Conservation (phyloP, 1,140 invertebrate species). For the Micrasema longulum region DNA sequence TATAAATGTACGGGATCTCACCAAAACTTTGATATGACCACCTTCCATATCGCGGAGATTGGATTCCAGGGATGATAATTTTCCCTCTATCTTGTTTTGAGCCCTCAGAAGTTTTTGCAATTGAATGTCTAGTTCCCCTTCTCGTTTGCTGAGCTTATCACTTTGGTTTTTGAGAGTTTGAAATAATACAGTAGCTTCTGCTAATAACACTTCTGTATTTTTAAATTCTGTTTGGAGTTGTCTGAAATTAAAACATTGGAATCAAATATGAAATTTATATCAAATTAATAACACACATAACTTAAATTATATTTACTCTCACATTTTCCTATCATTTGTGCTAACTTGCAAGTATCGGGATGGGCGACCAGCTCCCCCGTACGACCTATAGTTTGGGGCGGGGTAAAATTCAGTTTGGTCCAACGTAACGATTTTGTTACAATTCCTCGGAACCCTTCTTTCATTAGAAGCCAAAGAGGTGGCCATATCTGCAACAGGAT, state of each 20-base stretch:
- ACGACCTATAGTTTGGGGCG: constrained; percentile 76
- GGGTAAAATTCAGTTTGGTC: constrained; percentile 70
- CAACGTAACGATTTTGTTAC: constrained; percentile 73
- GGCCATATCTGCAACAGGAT: constrained; percentile 67
- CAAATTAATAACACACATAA: too few species aligned
- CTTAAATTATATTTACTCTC: constrained; percentile 45
- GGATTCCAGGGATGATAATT: constrained; percentile 52
- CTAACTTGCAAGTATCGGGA: constrained; percentile 74
- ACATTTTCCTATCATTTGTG: constrained; percentile 70
- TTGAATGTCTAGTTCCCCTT: constrained; percentile 25
- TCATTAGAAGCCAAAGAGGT: constrained; percentile 71
- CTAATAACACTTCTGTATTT: constrained; percentile 51
- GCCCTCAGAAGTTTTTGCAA: constrained; percentile 28
- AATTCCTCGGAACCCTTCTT: constrained; percentile 75
- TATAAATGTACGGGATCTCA: constrained; percentile 50
- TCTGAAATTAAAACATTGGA: constrained; percentile 28
- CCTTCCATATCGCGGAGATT: constrained; percentile 61
- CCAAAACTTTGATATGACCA: constrained; percentile 62
- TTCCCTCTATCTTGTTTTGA: constrained; percentile 47
- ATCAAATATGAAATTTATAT: too few species aligned
- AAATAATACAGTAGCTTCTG: constrained; percentile 47
- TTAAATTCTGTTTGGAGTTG: constrained; percentile 55
- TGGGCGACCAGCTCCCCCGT: constrained; percentile 66
- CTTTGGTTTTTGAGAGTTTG: constrained; percentile 23
- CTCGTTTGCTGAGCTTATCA: constrained; percentile 14